Percentiles rank a stretch among this genome's conserved stretches.
phyloP scores from a whole-genome alignment of 1,140 invertebrate species.

The Arion vulgaris region DNA sequence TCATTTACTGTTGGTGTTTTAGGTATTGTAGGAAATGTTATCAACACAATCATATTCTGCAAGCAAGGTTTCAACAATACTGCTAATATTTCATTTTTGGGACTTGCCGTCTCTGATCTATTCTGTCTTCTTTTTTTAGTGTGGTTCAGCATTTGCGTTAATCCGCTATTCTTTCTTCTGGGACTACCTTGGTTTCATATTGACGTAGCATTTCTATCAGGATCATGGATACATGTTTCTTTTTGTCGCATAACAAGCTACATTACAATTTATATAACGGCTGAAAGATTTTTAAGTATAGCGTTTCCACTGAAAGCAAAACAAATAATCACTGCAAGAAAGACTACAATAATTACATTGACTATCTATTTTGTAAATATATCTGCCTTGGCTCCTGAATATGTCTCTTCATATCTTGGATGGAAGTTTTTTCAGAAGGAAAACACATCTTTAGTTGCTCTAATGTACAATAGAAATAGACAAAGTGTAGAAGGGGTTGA shows the following conservation, averaged over 20 bases:
- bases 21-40: not conserved
- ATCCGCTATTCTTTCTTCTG: not conserved
- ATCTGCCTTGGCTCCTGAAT: not conserved
- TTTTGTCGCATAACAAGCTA: not conserved
- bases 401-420: not conserved
- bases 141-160: not conserved
- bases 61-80: not conserved
- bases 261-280: conserved; percentile 6
- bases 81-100: not conserved
- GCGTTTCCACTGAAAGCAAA: not conserved
- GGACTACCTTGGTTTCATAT: not conserved
- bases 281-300: not conserved
- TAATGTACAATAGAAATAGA: not conserved
- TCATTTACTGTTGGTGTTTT: not conserved
- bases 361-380: not conserved
- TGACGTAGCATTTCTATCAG: not conserved
- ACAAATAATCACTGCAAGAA: not conserved
- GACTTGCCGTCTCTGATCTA: not conserved
- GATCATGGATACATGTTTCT: not conserved
- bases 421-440: not conserved
- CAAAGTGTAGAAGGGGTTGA: not conserved
- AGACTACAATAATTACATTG: not conserved
- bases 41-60: not conserved
- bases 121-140: not conserved
- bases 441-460: not conserved